Base-by-base conservation (phyloP, 2,888 invertebrate genomes). In the Hedya salicella region DNA sequence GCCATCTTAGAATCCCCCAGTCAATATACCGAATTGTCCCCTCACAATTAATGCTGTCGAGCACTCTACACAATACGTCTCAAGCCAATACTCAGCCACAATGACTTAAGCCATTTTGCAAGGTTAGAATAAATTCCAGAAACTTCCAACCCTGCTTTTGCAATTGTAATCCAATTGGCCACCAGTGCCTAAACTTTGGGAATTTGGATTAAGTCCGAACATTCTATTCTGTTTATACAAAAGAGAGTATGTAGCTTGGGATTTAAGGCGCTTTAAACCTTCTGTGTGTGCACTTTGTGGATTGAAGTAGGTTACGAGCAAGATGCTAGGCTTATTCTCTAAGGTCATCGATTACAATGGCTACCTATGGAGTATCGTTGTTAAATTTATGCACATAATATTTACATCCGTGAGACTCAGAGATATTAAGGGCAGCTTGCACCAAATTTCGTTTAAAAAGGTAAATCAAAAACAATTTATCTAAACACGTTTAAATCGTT, bases 161-260 rank as follows among this genome's bases (percentile, higher is more conserved):
- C 57, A 57, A 57, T 57, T 57, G 46, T 44, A 57, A 57, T 57
- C 19, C 14, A 57, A 57, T 57, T 57, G 57, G 57, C 44, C 57
- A 57, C 57, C 44, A 46, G 57, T 57, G 57, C 30, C 57, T 36
- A 46, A 46, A 57, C 57, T 57, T 57, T 30, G 57, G 17, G 44
- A 36, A 46, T 57, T 57, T 17, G 44, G 57, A 57, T 57, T 57
- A 57, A 57, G 49, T 44, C 57, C n/a, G 46, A 32, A 44, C 44
- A 11, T 32, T 57, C 17, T 2, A 17, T n/a, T 17, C 30, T 57
- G 30, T 57, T 30, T 44, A 6, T 25, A 25, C 25, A 3, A 25
- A 57, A 46, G 19, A 17, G 4, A 16, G 44, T 46, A 46, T 46
- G 44, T 25, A 6, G 5, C 6, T 25, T 25, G 6, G 25, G 5